A percentile compares a stretch with the other conserved stretches of the same genome.
phyloP scores from a whole-genome alignment of 2,888 invertebrate genomes.

The Malachius bipustulatus region DNA sequence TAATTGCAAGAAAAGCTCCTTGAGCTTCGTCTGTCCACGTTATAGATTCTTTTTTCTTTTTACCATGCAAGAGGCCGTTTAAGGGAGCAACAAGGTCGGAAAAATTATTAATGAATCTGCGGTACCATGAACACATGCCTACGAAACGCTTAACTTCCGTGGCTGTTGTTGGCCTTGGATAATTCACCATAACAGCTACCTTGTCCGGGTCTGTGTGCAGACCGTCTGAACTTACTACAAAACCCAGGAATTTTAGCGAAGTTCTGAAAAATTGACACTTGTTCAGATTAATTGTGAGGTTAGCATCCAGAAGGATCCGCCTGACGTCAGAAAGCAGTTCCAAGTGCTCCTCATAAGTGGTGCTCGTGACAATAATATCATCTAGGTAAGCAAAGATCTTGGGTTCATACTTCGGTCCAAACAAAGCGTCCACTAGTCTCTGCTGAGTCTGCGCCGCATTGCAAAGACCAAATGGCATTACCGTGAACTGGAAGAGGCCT shows the following conservation, averaged over 20 bases:
- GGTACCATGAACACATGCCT: slow-evolving; percentile 10
- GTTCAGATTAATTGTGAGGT: slow-evolving; percentile 2
- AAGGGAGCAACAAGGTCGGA: neutral
- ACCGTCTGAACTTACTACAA: neutral
- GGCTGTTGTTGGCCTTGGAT: neutral
- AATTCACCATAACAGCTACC: slow-evolving; percentile 5
- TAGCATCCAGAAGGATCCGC: neutral
- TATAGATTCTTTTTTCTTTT: neutral
- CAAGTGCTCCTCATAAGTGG: slow-evolving; percentile 2
- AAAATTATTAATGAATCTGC: slow-evolving; percentile 4
- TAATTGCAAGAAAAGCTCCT: slow-evolving; percentile 3
- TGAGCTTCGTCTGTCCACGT: slow-evolving; percentile 3
- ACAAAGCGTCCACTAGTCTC: slow-evolving; percentile 13
- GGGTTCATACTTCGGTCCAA: slow-evolving; percentile 11
- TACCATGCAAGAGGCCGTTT: neutral
- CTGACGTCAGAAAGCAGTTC: neutral
- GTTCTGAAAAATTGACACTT: slow-evolving; percentile 4
- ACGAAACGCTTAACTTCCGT: slow-evolving; percentile 9
- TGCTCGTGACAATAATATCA: slow-evolving; percentile 2
- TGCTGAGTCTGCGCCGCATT: slow-evolving; percentile 10
- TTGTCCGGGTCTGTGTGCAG: slow-evolving; percentile 2
- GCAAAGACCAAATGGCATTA: slow-evolving; percentile 5
- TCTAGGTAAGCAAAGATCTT: slow-evolving; percentile 14
- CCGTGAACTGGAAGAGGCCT: slow-evolving; percentile 18
- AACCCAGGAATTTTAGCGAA: slow-evolving; percentile 2